A percentile compares a stretch with the other conserved stretches of the same genome.
Conservation (phyloP, 2,113 vertebrate species). For the Leptocoma aspasia region DNA sequence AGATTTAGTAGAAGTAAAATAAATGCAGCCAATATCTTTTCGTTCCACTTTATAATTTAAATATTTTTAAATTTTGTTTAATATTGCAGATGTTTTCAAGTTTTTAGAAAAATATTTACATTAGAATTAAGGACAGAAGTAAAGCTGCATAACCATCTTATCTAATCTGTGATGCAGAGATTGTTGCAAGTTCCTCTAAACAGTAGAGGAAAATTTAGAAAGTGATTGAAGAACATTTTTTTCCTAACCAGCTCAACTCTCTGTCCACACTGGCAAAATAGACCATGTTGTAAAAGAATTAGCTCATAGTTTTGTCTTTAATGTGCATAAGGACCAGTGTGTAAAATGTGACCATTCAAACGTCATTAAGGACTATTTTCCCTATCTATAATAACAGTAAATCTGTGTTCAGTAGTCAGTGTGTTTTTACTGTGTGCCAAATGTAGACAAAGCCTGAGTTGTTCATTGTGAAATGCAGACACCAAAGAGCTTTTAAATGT, state of each 20-base stretch:
- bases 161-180: background rate
- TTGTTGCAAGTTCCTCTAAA: background rate
- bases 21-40: background rate
- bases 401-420: background rate
- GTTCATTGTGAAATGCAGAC: background rate
- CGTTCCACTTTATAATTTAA: background rate
- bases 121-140: background rate
- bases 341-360: constrained; percentile 21
- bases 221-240: background rate
- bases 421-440: background rate
- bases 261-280: background rate
- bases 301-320: background rate
- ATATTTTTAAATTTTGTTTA: background rate
- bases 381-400: background rate
- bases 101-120: background rate
- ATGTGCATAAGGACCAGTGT: background rate
- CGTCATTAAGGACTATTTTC: background rate
- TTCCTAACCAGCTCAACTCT: background rate
- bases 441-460: background rate
- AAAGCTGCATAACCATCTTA: background rate
- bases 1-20: background rate
- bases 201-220: background rate
- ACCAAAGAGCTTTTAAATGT: background rate
- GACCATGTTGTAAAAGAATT: background rate
- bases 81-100: background rate